Conservation (phyloP, 1,140 invertebrate genomes). For the Drosophila biarmipes region DNA sequence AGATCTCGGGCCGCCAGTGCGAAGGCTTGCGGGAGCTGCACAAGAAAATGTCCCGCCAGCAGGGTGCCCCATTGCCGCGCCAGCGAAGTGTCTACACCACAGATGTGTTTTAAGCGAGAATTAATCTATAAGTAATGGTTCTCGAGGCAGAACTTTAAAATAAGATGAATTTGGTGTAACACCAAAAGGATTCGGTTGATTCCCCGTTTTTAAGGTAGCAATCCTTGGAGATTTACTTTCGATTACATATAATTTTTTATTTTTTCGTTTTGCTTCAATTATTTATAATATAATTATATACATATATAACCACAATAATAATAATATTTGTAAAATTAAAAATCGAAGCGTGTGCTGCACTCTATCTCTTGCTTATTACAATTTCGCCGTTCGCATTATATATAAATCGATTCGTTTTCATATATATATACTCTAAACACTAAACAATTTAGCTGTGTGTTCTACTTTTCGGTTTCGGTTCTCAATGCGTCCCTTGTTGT, state of each 20-base stretch:
- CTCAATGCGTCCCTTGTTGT: slow-evolving; percentile 21
- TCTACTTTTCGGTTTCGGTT: slow-evolving; percentile 44
- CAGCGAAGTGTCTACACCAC: slow-evolving; percentile 83
- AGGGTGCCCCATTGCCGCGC: slow-evolving; percentile 75
- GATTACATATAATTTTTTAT: slow-evolving; percentile 84
- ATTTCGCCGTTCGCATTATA: slow-evolving; percentile 68
- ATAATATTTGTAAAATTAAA: slow-evolving; percentile 83
- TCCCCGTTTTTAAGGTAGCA: not conserved
- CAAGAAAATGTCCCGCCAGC: slow-evolving; percentile 66
- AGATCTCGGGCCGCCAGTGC: slow-evolving; percentile 69
- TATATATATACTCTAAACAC: slow-evolving; percentile 66
- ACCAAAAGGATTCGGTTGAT: no score
- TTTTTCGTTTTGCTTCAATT: slow-evolving; percentile 81
- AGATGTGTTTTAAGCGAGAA: slow-evolving; percentile 67
- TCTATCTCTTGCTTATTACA: slow-evolving; percentile 76
- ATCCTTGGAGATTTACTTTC: slow-evolving; percentile 41
- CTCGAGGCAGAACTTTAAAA: no score
- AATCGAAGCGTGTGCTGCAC: slow-evolving; percentile 82
- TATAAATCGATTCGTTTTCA: slow-evolving; percentile 59
- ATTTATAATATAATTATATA: slow-evolving; percentile 85
- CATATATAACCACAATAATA: slow-evolving; percentile 84
- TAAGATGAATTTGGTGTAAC: no score
- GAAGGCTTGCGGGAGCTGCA: slow-evolving; percentile 61
- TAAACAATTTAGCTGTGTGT: slow-evolving; percentile 72
- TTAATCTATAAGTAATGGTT: no score